Base-by-base conservation (phyloP, 92 coral and sea anemone genomes). In the Metridium senile region DNA sequence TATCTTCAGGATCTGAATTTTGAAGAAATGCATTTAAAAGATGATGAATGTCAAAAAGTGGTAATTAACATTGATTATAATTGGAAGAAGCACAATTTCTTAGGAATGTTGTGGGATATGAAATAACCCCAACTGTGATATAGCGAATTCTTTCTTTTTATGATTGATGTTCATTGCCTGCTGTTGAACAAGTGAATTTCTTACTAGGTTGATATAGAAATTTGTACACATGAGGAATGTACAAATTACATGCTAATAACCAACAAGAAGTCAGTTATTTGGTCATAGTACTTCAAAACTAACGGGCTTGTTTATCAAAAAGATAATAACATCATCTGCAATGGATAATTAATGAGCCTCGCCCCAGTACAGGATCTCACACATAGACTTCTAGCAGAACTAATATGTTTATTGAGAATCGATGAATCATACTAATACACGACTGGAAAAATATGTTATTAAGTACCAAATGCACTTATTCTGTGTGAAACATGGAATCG, bases 61-160 rank as follows among this genome's bases (percentile, higher is more conserved):
- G 68, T 58, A 73, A 73, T 73, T 73, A 73, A 57, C 49, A 58
- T 73, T 57, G 51, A 73, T 73, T 31, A 31, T 73, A 53, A 62
- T 73, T 33, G 63, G 53, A 73, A 58, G 67, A 58, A 58, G 16
- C 65, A 51, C 76, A 18, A 45, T 71, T 71, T 71, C 47, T 33
- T 32, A 56, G 30, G 78, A 35, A n/a, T 56, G 68, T 58, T 73
- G 67, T 57, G 29, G 33, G 65, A 73, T 73, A 73, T 73, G 78
- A 49, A 23, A 54, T 57, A 58, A 73, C 78, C 78, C 78, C 78
- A 73, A 58, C 78, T 33, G 78, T 45, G 78, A 56, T 46, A 34
- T 58, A 73, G 78, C 78, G 78, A 73, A 73, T 73, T 57, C 68
- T 73, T 73, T 57, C 67, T 73, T 56, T 73, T 73, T 33, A 63